Base-by-base conservation (phyloP, 2,888 invertebrate genomes). In the Cyaniris semiargus region DNA sequence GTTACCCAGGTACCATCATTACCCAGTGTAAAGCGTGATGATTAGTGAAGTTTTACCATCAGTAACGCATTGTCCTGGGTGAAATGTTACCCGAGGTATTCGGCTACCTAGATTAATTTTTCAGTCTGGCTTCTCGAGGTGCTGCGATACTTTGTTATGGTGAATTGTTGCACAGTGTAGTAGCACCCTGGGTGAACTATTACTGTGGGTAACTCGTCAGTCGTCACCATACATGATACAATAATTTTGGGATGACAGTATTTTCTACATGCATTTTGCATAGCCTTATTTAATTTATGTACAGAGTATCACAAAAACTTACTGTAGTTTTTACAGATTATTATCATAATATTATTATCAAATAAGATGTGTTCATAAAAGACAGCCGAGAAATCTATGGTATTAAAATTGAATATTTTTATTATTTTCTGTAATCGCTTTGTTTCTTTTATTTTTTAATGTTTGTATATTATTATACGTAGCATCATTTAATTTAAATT, bases 211-310 rank as follows among this genome's bases (percentile, higher is more conserved):
- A 15, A 66, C 15, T 66, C 10, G 1, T 13, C 15, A 66, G 6
- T 66, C 10, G 1, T 13, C 15, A 66, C 27, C 66, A 1, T 18
- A 23, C 23, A 60, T 21, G 21, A 15, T 66, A 27, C 1, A 58
- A n/a, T 10, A 77, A 60, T 44, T 2, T n/a, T 77, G 23, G 44
- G 66, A 75, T 66, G 23, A 23, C 23, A 60, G 60, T 66, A 66
- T 66, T 66, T 27, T 66, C 6, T 66, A 66, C 6, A 31, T 66
- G 66, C 27, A 66, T 66, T 27, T 66, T 66, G 66, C 66, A 13
- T 27, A 31, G 66, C 27, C 66, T 27, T 31, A 31, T 66, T 66
- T 66, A 31, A 21, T 66, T 66, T 27, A 15, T 66, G 18, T 66
- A 66, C 66, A 66, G 27, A 66, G 27, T 31, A 66, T 31, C 66